Evolutionary conservation across 2,797 vertebrate species (phyloP).

Genomic region (Tamandua tetradactyla): DNA sequence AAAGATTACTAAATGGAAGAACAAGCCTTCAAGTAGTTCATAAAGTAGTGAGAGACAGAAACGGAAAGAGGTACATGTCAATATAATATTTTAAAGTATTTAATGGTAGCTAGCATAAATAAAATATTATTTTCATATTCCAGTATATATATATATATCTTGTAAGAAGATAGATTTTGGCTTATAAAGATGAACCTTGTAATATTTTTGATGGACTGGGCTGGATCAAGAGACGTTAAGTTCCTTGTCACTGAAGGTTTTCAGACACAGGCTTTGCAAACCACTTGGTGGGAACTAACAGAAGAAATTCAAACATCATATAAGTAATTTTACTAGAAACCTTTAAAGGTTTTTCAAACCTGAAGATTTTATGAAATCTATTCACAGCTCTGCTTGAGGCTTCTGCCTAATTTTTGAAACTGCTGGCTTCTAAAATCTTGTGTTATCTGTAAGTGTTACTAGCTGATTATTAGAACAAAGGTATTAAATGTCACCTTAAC

Average conservation of each 20-base stretch:
- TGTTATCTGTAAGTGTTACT: conserved; percentile 12
- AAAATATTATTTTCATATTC: not conserved
- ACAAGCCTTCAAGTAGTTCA: not conserved
- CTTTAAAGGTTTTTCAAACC: not conserved
- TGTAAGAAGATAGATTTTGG: not conserved
- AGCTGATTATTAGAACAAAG: conserved; percentile 35
- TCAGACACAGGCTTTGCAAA: not conserved
- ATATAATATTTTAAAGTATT: not conserved
- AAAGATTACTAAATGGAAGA: not conserved
- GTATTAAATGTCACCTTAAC: conserved; percentile 37
- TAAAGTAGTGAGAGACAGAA: not conserved
- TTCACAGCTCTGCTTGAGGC: conserved; percentile 21
- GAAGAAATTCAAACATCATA: conserved; percentile 9
- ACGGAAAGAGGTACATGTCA: not conserved
- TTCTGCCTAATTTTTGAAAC: conserved; percentile 42
- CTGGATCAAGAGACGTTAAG: not conserved
- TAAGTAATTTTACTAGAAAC: not conserved
- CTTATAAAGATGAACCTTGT: not conserved
- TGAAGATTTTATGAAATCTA: not conserved
- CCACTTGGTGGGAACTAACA: not conserved
- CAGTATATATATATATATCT: no score
- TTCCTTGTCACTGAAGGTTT: not conserved
- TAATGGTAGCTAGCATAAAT: not conserved
- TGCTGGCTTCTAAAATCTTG: conserved; percentile 12
- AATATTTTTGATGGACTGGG: not conserved